phyloP scores from a whole-genome alignment of 2,113 vertebrate species.

The Pollachius pollachius region DNA sequence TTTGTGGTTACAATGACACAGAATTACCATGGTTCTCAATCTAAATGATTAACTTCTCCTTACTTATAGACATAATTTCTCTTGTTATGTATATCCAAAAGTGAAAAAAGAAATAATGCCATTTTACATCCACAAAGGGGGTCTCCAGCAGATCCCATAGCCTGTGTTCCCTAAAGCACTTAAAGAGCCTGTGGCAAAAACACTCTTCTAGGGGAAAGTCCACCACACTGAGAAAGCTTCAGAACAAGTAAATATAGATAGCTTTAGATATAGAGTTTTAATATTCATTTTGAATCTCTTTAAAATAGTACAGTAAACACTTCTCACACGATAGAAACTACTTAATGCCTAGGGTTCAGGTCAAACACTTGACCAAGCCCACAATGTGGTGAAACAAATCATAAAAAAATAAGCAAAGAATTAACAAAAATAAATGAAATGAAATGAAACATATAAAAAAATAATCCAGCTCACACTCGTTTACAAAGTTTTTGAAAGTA shows the following conservation, averaged over 20 bases:
- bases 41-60: constrained; percentile 60
- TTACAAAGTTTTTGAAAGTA: constrained; percentile 83
- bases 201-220: constrained; percentile 45
- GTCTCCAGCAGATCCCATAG: constrained; percentile 26
- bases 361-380: constrained; percentile 77
- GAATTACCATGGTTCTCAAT: constrained; percentile 65
- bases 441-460: constrained; percentile 52
- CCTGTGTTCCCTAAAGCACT: constrained; percentile 29
- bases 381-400: constrained; percentile 47
- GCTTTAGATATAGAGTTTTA: constrained; percentile 79
- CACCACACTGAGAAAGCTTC: constrained; percentile 79
- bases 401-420: constrained; percentile 5
- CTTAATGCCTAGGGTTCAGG: constrained; percentile 84
- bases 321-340: constrained; percentile 99
- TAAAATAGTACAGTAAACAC: constrained; percentile 99
- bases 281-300: constrained; percentile 96
- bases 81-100: constrained; percentile 57
- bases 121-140: constrained; percentile 58
- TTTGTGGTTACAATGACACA: constrained; percentile 75
- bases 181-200: constrained; percentile 36
- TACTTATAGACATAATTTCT: constrained; percentile 66
- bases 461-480: constrained; percentile 82
- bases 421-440: constrained; percentile 3
- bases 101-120: constrained; percentile 53
- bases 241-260: constrained; percentile 86